Base-by-base conservation (phyloP, 1,140 invertebrate species). In the Scaptodrosophila lebanonensis region DNA sequence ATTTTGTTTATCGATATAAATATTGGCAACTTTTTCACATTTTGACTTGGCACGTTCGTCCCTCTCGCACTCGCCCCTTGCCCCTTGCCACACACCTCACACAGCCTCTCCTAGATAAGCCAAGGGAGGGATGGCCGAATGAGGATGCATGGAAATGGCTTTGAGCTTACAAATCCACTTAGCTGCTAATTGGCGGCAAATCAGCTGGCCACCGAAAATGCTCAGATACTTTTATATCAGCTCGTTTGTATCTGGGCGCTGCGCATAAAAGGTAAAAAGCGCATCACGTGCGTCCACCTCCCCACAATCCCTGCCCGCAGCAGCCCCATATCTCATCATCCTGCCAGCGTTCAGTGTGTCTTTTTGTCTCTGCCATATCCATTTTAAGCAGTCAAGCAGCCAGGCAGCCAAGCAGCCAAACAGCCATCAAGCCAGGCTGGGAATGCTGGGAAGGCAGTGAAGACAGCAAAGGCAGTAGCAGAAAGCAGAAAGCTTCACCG, bases 1-100 rank as follows among this genome's bases (percentile, higher is more conserved):
- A 79, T 77, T 79, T 73, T 79, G 73, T 73, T 77, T 77, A 77
- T 77, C 75, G 73, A 79, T 73, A 77, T 73, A 77, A 72, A 72
- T 79, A 77, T 79, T 79, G 68, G 45, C 40, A 68, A 60, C 52
- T 47, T 64, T 66, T 57, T 43, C 52, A 49, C 61, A 65, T 66
- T 73, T 61, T 67, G 61, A 79, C 73, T 76, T 61, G 64, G 65
- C 73, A 77, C 73, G 73, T 77, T 73, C n/a, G n/a, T n/a, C n/a
- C n/a, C n/a, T n/a, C n/a, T n/a, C n/a, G n/a, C n/a, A 56, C 42
- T 12, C 30, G 12, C 42, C 44, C 47, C 50, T 42, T 32, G 52
- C 43, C 53, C 35, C 43, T 32, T 13, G 35, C 35, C 20, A 32
- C 22, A 18, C 36, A 29, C 33, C 47, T 15, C 11, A 39, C 7